These are phyloP conservation scores for Chaenocephalus aceratus DNA, from an alignment of 2,113 vertebrate species.

Conservation along the genomic window DNA sequence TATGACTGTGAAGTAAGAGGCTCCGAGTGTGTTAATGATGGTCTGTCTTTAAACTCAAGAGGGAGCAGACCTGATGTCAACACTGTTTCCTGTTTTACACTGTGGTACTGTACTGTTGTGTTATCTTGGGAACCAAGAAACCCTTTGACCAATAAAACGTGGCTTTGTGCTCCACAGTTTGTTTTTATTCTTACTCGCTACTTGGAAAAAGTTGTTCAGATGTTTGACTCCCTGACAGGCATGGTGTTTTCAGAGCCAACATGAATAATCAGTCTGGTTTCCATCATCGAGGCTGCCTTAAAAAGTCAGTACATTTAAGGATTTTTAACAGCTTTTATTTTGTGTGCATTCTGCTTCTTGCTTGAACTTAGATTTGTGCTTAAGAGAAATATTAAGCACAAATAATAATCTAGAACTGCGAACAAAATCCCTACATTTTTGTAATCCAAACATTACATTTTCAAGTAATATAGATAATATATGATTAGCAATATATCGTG, in stretches of 20 bases:
- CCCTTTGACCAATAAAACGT: slow-evolving; percentile 62
- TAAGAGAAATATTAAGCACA: too few relatives aligned
- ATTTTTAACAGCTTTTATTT: too few relatives aligned
- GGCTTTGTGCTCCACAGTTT: neutral
- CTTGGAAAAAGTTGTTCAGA: neutral
- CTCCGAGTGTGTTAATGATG: slow-evolving; percentile 70
- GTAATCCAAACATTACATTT: too few relatives aligned
- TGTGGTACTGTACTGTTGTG: slow-evolving; percentile 15
- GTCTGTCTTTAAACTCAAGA: slow-evolving; percentile 73
- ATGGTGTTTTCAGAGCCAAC: neutral
- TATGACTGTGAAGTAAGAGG: slow-evolving; percentile 15
- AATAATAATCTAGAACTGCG: too few relatives aligned
- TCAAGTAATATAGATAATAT: too few relatives aligned
- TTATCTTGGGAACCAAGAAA: neutral
- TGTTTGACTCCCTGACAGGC: neutral
- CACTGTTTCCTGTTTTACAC: slow-evolving; percentile 23
- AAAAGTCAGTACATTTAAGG: too few relatives aligned
- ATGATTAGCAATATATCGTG: too few relatives aligned
- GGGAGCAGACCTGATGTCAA: slow-evolving; percentile 64
- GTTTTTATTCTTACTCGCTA: neutral
- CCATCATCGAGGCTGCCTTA: neutral
- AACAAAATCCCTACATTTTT: too few relatives aligned
- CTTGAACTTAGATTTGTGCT: too few relatives aligned
- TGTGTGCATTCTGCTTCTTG: too few relatives aligned
- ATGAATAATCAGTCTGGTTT: neutral